A percentile compares a stretch with the other conserved stretches of the same genome.
These are phyloP conservation scores for Coluber constrictor DNA, from an alignment of 2,797 vertebrate genomes.

Conservation along the genomic window DNA sequence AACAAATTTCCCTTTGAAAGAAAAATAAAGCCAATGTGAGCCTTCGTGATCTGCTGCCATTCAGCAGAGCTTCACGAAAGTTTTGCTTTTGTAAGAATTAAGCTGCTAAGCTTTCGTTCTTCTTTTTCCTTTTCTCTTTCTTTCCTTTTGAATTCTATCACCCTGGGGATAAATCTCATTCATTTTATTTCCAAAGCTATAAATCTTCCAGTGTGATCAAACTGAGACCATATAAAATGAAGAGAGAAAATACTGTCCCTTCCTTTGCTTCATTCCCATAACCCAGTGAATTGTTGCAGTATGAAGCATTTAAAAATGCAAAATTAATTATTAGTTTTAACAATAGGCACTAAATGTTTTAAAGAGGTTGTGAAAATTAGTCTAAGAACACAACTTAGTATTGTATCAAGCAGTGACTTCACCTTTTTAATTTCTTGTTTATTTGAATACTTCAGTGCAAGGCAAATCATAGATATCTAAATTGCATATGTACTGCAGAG, in stretches of 20 bases:
- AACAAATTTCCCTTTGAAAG: conserved; percentile 37
- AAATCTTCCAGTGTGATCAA: conserved; percentile 33
- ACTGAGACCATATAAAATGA: neutral
- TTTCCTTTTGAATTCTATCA: conserved; percentile 32
- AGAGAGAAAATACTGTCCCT: conserved; percentile 20
- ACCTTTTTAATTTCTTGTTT: conserved; percentile 29
- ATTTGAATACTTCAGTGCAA: neutral
- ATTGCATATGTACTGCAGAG: neutral
- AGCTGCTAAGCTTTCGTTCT: conserved; percentile 15
- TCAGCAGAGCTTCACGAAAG: neutral
- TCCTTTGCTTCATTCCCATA: conserved; percentile 3
- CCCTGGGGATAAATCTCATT: conserved; percentile 24
- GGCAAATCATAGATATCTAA: neutral
- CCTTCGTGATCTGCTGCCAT: conserved; percentile 37
- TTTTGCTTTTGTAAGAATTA: conserved; percentile 39
- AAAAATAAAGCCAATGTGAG: conserved; percentile 33
- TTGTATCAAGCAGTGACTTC: neutral
- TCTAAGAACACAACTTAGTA: neutral
- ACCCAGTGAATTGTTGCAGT: conserved; percentile 6
- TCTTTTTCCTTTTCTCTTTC: neutral
- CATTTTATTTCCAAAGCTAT: conserved; percentile 15
- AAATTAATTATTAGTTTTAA: neutral
- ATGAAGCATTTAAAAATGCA: conserved; percentile 11
- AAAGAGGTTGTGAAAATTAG: neutral
- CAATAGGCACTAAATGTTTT: neutral